Base-by-base conservation (phyloP, 2,797 vertebrate genomes). In the Thunnus albacares region DNA sequence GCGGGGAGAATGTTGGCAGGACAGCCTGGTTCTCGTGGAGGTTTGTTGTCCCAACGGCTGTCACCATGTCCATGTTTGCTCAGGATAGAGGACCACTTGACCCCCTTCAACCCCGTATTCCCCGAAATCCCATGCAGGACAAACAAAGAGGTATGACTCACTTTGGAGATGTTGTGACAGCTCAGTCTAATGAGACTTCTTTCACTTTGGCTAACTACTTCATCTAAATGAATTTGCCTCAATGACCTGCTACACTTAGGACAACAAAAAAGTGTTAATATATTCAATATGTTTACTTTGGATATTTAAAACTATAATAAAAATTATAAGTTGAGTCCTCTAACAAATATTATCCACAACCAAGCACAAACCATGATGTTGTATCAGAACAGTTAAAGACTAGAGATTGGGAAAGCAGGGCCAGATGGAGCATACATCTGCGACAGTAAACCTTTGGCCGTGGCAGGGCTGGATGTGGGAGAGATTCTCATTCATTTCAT, bases 341-440 rank as follows among this genome's bases (percentile, higher is more conserved):
- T 35, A 5, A 76, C 47, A 55, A 77, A 83, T 45, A 59, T 71
- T 22, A 57, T 43, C 59, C 6, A 13, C 43, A 62, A 82, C 41
- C 45, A 28, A 74, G 28, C 61, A 55, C 15, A 55, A 57, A 66
- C 49, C 7, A 33, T 1, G n/a, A 43, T 33, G 28, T 24, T 64
- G 75, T 53, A 75, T 51, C 11, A 10, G 55, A 79, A 65, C 61
- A 38, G 74, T 76, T 73, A 77, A 79, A 47, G 60, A 64, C 49
- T 28, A 30, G 62, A 60, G 76, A 80, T 12, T 67, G 84, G 81
- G 72, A 74, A 66, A 71, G 70, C 56, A 75, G 65, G 86, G 91
- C 88, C 94, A 95, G 93, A 95, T 94, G 94, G 94, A 89, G 90
- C 87, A 63, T 89, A 86, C 93, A 96, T 93, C 94, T 95, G 94